These are phyloP conservation scores for Erebia palarica DNA, from an alignment of 2,888 invertebrate genomes.

Conservation along the genomic window DNA sequence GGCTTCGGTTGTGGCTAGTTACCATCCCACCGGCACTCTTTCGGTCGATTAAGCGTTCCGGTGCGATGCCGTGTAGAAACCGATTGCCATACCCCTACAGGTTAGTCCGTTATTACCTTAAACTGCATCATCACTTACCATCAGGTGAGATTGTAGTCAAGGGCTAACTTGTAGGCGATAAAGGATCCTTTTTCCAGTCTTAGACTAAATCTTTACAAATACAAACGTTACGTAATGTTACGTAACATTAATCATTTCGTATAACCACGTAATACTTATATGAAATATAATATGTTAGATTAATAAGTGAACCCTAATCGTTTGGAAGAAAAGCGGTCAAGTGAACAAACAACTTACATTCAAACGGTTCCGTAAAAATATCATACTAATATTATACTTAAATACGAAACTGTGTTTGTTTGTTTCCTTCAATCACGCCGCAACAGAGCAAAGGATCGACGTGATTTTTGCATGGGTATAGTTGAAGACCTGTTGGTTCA, in stretches of 20 bases:
- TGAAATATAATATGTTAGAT: background rate
- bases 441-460: background rate
- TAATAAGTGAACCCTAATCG: background rate
- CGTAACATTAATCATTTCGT: background rate
- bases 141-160: too few species aligned
- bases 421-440: background rate
- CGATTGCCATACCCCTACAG: too few species aligned
- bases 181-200: background rate
- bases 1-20: too few species aligned
- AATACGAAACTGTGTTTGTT: background rate
- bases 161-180: too few species aligned
- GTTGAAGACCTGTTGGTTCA: too few species aligned
- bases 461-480: too few species aligned
- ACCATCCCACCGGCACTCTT: too few species aligned
- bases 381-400: background rate
- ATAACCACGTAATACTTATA: background rate
- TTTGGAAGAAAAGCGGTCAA: constrained; percentile 1
- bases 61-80: too few species aligned
- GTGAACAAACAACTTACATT: background rate
- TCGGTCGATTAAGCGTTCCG: too few species aligned
- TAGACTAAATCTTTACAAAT: background rate
- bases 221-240: background rate
- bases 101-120: too few species aligned
- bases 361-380: background rate
- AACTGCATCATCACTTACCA: too few species aligned